Evolutionary conservation across 2,888 invertebrate species (phyloP), one percentile per base, ranked within the genome.

Genomic region (Mylabris sibirica): DNA sequence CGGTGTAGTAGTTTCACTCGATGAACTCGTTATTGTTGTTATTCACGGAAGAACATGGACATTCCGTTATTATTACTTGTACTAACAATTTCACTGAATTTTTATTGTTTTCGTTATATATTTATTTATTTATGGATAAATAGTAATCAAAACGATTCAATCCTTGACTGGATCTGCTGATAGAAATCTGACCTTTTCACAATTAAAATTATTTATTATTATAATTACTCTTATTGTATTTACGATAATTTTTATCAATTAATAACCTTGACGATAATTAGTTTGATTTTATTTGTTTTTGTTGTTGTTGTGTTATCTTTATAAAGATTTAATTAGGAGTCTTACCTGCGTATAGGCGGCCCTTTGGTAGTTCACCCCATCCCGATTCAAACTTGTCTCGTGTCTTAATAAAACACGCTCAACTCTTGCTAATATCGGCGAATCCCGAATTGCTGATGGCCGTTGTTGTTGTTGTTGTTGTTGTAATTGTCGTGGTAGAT

Each of bases 401-500:
- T 88, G 85, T 68, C 88, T 84, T 73, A 88, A 80, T 75, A 88
- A 86, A 59, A 89, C 89, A 77, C 89, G 86, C 82, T 89, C 88
- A 69, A 89, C 89, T 75, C 89, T 85, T 71, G 88, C 89, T 78
- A 89, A 84, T 74, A 88, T 88, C 73, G 89, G 89, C 72, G 89
- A 89, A 80, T 89, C 89, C 78, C 89, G 83, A 74, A 89, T 87
- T 66, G 88, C 87, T 69, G 87, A 85, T 9, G 87, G 84, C 20
- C 70, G 44, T 30, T 59, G 63, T 2, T 30, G 26, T 30, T 30
- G 44, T 30, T 59, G 63, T 2, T 30, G 26, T 30, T 30, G 26
- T 30, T 30, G 30, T 30, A 5, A 30, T 30, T 30, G 30, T 70
- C 72, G 62, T 17, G 69, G 65, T 26, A 17, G 60, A 67, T 60